Evolutionary conservation across 2,888 invertebrate genomes (phyloP), one percentile per base, ranked within the genome.

Genomic region (Aphidius colemani): DNA sequence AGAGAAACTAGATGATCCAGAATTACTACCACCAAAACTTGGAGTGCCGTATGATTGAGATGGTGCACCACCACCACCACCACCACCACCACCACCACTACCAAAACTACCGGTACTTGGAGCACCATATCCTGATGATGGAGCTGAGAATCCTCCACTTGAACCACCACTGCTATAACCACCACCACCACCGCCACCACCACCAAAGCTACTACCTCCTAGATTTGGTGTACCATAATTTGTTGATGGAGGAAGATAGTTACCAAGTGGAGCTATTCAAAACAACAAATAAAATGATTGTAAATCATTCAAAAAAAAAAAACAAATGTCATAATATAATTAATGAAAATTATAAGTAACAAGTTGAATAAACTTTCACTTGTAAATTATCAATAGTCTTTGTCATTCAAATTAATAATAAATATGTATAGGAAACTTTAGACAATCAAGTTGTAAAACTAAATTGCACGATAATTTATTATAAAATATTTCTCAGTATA

Each of bases 241-340:
- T 43, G 83, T 83, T 1, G 87, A 85, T 18, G 88, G 88, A 49
- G 88, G 88, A 62, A 87, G 83, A 75, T 88, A 88, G 58, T 85
- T 86, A n/a, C 85, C 85, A 62, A 86, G 70, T 48, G 87, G 87
- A 45, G 87, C 87, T 87, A 65, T 13, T 72, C 67, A 45, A 45
- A 30, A 61, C 57, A 55, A 58, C 44, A 45, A 11, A 48, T 40
- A 57, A 56, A 57, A 30, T 4, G n/a, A n/a, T n/a, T n/a, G n/a
- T n/a, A 53, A 41, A 40, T 53, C 13, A n/a, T 46, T 57, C 39
- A 45, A 11, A 55, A 57, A 48, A 48, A 48, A 48, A 48, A 11
- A 57, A 57, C 45, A n/a, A 46, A 46, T 45, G 39, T 46, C 57
- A 39, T 46, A 46, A 46, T 57, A 46, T 46, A 46, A 18, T 18